phyloP scores from a whole-genome alignment of 2,888 invertebrate genomes.

The Hybos culiciformis region DNA sequence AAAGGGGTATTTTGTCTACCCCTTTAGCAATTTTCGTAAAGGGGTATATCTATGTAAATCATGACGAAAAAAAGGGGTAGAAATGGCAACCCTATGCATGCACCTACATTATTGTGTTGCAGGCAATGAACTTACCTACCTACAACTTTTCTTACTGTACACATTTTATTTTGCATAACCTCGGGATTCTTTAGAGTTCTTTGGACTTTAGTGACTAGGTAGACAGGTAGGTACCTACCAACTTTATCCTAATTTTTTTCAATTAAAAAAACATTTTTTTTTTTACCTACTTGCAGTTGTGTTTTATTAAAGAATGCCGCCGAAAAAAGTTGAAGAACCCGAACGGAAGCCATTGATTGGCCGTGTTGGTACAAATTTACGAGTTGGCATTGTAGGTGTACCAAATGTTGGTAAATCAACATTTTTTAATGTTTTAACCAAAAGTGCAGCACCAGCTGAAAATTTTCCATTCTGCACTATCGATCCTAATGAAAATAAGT shows the following conservation, averaged over 20 bases:
- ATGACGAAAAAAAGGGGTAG: too few species aligned
- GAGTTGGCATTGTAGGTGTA: conserved; percentile 90
- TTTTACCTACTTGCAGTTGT: too few species aligned
- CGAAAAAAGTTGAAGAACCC: conserved; percentile 81
- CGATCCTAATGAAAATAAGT: conserved; percentile 99
- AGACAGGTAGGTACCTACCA: not conserved
- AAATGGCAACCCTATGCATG: too few species aligned
- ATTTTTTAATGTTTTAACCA: conserved; percentile 97
- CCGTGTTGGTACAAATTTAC: conserved; percentile 87
- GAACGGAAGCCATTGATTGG: conserved; percentile 87
- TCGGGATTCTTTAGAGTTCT: too few species aligned
- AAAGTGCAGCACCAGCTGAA: conserved; percentile 93
- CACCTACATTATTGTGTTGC: too few species aligned
- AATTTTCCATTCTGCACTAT: conserved; percentile 99
- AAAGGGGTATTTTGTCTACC: too few species aligned
- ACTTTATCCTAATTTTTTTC: not conserved
- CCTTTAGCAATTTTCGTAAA: too few species aligned
- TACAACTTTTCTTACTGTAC: too few species aligned
- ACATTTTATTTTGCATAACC: too few species aligned
- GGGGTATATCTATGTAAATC: too few species aligned
- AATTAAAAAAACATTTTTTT: too few species aligned
- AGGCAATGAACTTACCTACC: too few species aligned
- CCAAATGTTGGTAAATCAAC: conserved; percentile 99
- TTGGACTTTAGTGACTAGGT: not conserved
- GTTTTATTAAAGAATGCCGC: conserved; percentile 43